Base-by-base conservation (phyloP, 1,140 invertebrate species). In the Lepidurus packardi region DNA sequence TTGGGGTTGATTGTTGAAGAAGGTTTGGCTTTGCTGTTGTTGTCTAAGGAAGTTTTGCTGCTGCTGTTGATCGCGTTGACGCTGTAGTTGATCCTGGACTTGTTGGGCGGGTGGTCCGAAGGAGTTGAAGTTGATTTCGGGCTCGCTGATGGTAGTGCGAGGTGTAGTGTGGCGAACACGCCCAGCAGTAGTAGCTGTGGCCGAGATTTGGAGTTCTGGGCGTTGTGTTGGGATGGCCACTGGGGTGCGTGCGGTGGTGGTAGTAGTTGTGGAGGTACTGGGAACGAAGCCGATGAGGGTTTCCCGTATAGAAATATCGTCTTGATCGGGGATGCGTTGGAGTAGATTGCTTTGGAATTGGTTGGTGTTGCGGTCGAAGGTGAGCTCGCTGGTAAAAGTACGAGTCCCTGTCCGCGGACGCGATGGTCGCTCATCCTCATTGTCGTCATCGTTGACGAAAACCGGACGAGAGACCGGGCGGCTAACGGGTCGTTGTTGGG, bases 321-420 rank as follows among this genome's bases (percentile, higher is more conserved):
- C 78, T 9, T 79, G 87, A 83, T 92, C 91, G 16, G 92, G 92
- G 74, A 93, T 84, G 43, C 88, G 88, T 84, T 93, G 92, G 86
- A 90, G 93, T 42, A 93, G 85, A 79, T 92, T 90, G 13, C 92
- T 92, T 82, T 93, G 91, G 87, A 93, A 93, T 82, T 92, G 90
- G 78, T 92, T 92, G 80, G 89, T 90, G n/a, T 88, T 83, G 53
- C 91, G 92, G 85, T 94, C 92, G 84, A 89, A 93, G 0, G 93
- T 88, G 8, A 93, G 85, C 82, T 93, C 91, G 34, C 65, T 78
- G 24, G 78, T 73, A 34, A 78, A 78, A 41, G 73, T 78, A 6
- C 78, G 78, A 13, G 75, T 77, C 44, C 75, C 75, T 13, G 75
- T 77, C 41, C 24, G 75, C 43, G 43, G 43, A 34, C 43, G 43